Base-by-base conservation (phyloP, 2,113 vertebrate species). In the Oceanodroma tethys region DNA sequence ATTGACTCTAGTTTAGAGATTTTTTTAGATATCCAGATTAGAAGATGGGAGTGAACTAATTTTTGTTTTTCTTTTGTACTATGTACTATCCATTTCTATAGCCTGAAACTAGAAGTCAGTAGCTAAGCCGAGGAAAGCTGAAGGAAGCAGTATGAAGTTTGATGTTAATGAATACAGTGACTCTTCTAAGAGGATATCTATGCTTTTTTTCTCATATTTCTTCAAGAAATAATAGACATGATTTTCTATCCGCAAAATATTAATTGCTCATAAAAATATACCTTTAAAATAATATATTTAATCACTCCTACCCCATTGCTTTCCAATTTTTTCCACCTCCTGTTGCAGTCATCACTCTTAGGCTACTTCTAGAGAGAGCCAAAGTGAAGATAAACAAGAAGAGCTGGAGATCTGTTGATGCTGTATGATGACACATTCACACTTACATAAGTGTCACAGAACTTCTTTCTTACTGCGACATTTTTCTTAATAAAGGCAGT, bases 401-500 rank as follows among this genome's bases (percentile, higher is more conserved):
- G 58, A 92, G 10, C 32, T 93, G 42, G 52, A 74, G 45, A 50
- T 83, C 45, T 63, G 40, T 78, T 92, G 63, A 32, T 84, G 26
- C 16, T 84, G 40, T 38, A 56, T 36, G 60, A 92, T 71, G 84
- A 74, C 66, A 96, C 73, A 85, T 76, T 90, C 66, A 59, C 50
- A 66, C 50, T 78, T 81, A 55, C 21, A 18, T 9, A 68, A 47
- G 66, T 71, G 65, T 89, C 78, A 88, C 63, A 78, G 23, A 56
- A 45, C n/a, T 80, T 78, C 34, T 88, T 90, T 76, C 55, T 80
- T 63, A 42, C n/a, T 36, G n/a, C 56, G 82, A 78, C 29, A 88
- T 93, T 94, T 95, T 85, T 94, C 72, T 81, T 71, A 90, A 86
- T 81, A 83, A 90, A 93, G 18, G 9, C 71, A 83, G 52, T 38